A percentile compares a stretch with the other conserved stretches of the same genome.
Evolutionary conservation across 1,140 invertebrate genomes (phyloP).

Genomic region (Pachyrhynchus sulphureomaculatus): DNA sequence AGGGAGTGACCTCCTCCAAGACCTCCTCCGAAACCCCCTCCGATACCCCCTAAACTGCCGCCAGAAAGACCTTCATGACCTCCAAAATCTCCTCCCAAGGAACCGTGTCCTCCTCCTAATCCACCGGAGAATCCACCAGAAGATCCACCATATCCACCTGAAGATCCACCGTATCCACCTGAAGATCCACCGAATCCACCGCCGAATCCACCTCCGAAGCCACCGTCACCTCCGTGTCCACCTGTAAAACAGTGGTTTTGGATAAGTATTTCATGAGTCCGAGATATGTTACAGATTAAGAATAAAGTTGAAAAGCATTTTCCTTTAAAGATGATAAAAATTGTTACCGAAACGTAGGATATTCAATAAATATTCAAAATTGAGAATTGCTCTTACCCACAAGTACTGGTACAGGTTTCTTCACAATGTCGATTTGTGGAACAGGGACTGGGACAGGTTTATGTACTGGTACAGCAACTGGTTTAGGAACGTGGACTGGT

Average conservation of each 20-base stretch:
- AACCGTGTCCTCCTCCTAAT: conserved; percentile 21
- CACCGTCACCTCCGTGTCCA: conserved; percentile 35
- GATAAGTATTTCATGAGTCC: neutral
- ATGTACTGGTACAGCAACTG: conserved; percentile 45
- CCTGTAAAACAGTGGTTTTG: neutral
- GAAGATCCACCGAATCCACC: conserved; percentile 39
- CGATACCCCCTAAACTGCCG: conserved; percentile 6
- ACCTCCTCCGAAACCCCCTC: conserved; percentile 5
- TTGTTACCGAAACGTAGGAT: too few species aligned
- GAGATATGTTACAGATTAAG: too few species aligned
- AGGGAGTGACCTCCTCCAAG: conserved; percentile 8
- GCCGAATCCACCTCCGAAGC: conserved; percentile 31
- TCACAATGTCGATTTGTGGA: conserved; percentile 55
- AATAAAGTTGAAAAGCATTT: too few species aligned
- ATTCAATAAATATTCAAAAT: too few species aligned
- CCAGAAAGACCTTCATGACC: neutral
- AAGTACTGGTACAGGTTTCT: conserved; percentile 61
- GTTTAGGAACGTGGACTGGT: conserved; percentile 49
- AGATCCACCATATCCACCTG: conserved; percentile 24
- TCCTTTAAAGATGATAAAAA: too few species aligned
- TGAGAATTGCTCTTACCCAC: conserved; percentile 45
- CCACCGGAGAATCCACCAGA: conserved; percentile 15
- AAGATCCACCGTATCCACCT: conserved; percentile 34
- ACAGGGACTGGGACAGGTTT: conserved; percentile 50
- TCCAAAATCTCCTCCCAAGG: conserved; percentile 13